phyloP scores from a whole-genome alignment of 2,888 invertebrate genomes.

The Eledona agricola region DNA sequence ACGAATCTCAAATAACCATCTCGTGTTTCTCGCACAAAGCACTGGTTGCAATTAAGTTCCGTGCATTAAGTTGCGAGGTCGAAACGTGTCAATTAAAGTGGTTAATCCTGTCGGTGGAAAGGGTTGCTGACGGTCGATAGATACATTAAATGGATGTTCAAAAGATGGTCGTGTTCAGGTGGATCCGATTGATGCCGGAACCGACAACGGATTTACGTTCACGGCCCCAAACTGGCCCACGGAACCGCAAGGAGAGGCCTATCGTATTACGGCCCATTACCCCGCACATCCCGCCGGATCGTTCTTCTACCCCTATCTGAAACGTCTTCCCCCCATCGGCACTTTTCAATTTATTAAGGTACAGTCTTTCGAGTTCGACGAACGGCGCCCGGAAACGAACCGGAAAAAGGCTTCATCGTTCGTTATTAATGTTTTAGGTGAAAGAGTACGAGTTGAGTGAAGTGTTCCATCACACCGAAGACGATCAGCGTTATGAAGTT shows the following conservation, averaged over 20 bases:
- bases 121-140: conserved; percentile 13
- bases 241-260: conserved; percentile 87
- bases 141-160: conserved; percentile 23
- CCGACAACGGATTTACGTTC: conserved; percentile 95
- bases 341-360: conserved; percentile 93
- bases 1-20: conserved; percentile 1
- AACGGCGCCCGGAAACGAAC: conserved; percentile 12
- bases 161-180: conserved; percentile 65
- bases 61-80: conserved; percentile 9
- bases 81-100: conserved; percentile 17
- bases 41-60: conserved; percentile 5
- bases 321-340: conserved; percentile 87
- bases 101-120: conserved; percentile 11
- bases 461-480: conserved; percentile 84
- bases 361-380: conserved; percentile 46
- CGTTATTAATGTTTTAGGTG: conserved; percentile 73
- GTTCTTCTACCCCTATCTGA: conserved; percentile 91
- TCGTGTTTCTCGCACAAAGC: conserved; percentile 2
- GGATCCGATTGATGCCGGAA: conserved; percentile 92
- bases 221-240: conserved; percentile 97
- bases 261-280: conserved; percentile 86
- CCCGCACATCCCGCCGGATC: conserved; percentile 94
- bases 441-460: conserved; percentile 89
- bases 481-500: conserved; percentile 79
- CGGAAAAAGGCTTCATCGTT: too few species aligned